phyloP scores from a whole-genome alignment of 1,140 invertebrate genomes.

The Zaprionus africanus region DNA sequence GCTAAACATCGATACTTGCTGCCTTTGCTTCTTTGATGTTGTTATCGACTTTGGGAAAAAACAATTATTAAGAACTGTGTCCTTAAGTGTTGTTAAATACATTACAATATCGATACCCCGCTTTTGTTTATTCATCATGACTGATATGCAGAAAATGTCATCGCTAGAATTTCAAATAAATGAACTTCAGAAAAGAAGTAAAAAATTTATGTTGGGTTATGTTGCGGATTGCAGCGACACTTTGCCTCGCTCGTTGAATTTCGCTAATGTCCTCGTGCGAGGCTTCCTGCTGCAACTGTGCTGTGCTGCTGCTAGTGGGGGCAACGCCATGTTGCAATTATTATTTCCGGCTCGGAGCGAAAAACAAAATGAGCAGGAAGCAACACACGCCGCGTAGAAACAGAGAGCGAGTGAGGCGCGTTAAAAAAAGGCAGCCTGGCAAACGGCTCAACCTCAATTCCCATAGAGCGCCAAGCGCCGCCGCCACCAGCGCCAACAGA shows the following conservation, averaged over 20 bases:
- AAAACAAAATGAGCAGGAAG: constrained; percentile 81
- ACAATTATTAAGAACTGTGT: too few species aligned
- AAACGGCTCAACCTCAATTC: constrained; percentile 8
- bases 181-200: background rate
- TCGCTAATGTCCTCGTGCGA: constrained; percentile 60
- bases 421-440: constrained; percentile 15
- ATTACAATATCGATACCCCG: background rate
- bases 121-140: background rate
- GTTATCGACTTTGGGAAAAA: too few species aligned
- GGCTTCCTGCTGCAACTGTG: constrained; percentile 41
- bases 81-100: too few species aligned
- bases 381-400: constrained; percentile 51
- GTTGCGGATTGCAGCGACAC: constrained; percentile 55
- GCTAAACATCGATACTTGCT: background rate
- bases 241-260: constrained; percentile 56
- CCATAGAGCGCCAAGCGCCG: background rate
- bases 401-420: constrained; percentile 41
- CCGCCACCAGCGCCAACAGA: constrained; percentile 3
- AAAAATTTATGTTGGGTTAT: background rate
- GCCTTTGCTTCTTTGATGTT: background rate
- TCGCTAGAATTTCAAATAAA: background rate
- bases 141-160: background rate
- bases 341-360: constrained; percentile 78
- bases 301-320: constrained; percentile 37
- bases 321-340: constrained; percentile 76